A percentile compares a stretch with the other conserved stretches of the same genome.
Evolutionary conservation across 1,140 invertebrate genomes (phyloP).

Genomic region (Odontomachus brunneus): DNA sequence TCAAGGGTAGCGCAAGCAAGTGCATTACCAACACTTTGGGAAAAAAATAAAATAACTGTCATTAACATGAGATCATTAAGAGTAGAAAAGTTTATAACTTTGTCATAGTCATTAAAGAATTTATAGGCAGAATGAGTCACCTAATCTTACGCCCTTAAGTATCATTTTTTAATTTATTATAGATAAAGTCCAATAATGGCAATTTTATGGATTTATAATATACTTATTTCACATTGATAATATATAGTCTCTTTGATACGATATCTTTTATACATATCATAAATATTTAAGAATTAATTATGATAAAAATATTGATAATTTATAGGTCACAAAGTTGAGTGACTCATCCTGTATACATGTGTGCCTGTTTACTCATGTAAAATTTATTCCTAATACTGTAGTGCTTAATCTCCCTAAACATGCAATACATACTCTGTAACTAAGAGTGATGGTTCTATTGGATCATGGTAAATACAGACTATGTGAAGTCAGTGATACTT

Average conservation of each 20-base stretch:
- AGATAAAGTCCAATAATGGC: not conserved
- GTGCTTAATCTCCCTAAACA: constrained; percentile 5
- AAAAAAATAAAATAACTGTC: constrained; percentile 76
- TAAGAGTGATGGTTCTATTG: not conserved
- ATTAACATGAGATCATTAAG: constrained; percentile 68
- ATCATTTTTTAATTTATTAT: not conserved
- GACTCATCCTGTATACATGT: constrained; percentile 22
- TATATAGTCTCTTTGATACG: not conserved
- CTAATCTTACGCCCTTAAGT: constrained; percentile 6
- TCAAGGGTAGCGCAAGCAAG: constrained; percentile 81
- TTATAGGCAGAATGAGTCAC: constrained; percentile 1
- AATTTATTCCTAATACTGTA: not conserved
- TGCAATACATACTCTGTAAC: constrained; percentile 15
- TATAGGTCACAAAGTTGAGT: not conserved
- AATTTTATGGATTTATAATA: not conserved
- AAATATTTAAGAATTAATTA: not conserved
- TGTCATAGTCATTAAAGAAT: constrained; percentile 41
- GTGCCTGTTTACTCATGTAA: constrained; percentile 11
- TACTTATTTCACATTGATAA: not conserved
- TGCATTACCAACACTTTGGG: constrained; percentile 82
- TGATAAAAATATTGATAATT: not conserved
- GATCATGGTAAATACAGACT: not conserved
- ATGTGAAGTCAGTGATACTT: not conserved
- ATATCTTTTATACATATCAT: not conserved
- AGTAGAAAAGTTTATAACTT: constrained; percentile 44